Percentiles rank a stretch among this genome's conserved stretches.
Conservation (phyloP, 2,113 vertebrate species). For the Psammodynastes pulverulentus region DNA sequence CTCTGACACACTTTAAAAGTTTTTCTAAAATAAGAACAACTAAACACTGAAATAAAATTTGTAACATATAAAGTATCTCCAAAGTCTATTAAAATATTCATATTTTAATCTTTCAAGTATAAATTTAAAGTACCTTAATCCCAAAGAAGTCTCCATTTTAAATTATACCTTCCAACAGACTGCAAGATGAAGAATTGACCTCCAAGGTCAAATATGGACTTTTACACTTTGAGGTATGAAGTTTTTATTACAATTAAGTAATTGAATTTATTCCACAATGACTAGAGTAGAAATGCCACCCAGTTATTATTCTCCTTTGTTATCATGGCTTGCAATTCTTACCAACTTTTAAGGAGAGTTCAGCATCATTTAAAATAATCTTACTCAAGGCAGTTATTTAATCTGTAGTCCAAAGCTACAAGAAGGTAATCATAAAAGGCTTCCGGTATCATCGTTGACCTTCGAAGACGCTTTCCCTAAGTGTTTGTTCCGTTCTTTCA, state of each 20-base stretch:
- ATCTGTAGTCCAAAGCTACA: neutral
- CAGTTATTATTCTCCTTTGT: neutral
- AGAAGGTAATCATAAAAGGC: too few species aligned
- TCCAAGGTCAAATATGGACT: slow-evolving; percentile 1
- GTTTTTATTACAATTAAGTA: neutral
- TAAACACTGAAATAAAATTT: neutral
- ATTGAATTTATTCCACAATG: neutral
- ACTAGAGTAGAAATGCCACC: neutral
- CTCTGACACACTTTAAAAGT: neutral
- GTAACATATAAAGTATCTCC: neutral
- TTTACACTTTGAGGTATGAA: neutral
- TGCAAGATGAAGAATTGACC: neutral
- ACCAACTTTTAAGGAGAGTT: neutral
- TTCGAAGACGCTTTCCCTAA: too few species aligned
- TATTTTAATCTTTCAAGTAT: neutral
- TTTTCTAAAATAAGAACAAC: neutral
- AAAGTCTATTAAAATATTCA: neutral
- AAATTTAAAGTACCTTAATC: neutral
- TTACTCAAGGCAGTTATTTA: neutral
- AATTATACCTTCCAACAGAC: slow-evolving; percentile 7
- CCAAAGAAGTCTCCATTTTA: neutral
- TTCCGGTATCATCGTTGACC: too few species aligned
- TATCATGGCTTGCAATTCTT: neutral
- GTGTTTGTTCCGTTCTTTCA: too few species aligned
- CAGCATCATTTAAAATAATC: neutral